Evolutionary conservation across 2,888 invertebrate species (phyloP).

Genomic region (Achlya flavicornis): DNA sequence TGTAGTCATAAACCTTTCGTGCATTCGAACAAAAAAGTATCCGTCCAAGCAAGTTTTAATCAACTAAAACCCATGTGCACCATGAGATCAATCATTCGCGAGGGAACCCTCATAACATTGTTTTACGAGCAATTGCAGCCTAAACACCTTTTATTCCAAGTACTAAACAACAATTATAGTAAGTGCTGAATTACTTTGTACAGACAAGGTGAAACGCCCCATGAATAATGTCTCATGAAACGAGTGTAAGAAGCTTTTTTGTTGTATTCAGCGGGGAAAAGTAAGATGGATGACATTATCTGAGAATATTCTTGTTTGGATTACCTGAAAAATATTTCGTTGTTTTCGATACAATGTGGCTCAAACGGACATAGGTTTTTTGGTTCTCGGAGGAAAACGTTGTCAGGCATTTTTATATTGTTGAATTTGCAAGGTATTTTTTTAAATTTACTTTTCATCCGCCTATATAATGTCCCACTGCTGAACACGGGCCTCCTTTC

Average conservation of each 20-base stretch:
- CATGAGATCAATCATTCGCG: slow-evolving; percentile 56
- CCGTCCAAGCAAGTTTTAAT: slow-evolving; percentile 47
- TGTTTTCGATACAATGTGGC: background rate
- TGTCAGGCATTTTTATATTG: background rate
- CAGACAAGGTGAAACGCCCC: slow-evolving; percentile 36
- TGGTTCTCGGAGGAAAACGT: too few relatives aligned
- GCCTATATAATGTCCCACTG: too few relatives aligned
- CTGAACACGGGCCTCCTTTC: too few relatives aligned
- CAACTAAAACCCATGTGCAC: slow-evolving; percentile 52
- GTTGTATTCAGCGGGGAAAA: slow-evolving; percentile 17
- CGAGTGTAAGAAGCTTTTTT: slow-evolving; percentile 33
- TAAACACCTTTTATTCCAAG: slow-evolving; percentile 40
- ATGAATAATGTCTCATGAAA: slow-evolving; percentile 45
- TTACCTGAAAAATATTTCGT: background rate
- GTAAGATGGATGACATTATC: background rate
- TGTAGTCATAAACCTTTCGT: slow-evolving; percentile 13
- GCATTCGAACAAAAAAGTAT: slow-evolving; percentile 14
- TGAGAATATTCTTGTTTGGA: background rate
- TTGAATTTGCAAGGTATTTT: too few relatives aligned
- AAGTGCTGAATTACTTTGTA: slow-evolving; percentile 59
- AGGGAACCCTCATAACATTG: slow-evolving; percentile 46
- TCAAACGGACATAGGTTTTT: too few relatives aligned
- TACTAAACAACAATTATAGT: slow-evolving; percentile 57
- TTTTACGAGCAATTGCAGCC: slow-evolving; percentile 4
- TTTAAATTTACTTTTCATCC: too few relatives aligned